Evolutionary conservation across 2,888 invertebrate genomes (phyloP).

Genomic region (Morpho achilles): DNA sequence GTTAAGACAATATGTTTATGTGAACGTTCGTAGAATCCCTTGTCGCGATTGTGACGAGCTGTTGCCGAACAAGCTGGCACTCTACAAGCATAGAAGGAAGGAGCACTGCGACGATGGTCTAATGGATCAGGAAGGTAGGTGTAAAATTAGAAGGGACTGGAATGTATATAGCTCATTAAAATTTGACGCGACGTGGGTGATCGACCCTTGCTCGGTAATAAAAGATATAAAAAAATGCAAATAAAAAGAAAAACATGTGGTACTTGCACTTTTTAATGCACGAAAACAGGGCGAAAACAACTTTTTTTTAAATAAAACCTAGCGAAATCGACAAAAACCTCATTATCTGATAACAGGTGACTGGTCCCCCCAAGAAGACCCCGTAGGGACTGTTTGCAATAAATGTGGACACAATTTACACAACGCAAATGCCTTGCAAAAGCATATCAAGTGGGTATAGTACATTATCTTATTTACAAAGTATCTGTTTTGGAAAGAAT

Average conservation of each 20-base stretch:
- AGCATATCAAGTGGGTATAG: conserved; percentile 45
- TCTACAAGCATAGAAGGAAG: conserved; percentile 66
- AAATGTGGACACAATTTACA: conserved; percentile 44
- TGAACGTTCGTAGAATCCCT: conserved; percentile 46
- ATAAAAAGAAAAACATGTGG: no score
- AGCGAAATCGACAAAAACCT: no score
- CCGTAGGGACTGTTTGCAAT: conserved; percentile 31
- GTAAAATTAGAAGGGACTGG: background rate
- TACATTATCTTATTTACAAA: background rate
- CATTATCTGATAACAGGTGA: background rate
- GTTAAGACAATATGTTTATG: no score
- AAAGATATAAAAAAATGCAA: no score
- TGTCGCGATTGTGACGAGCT: conserved; percentile 66
- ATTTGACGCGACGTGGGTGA: no score
- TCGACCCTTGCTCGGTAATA: no score
- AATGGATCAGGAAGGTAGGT: conserved; percentile 33
- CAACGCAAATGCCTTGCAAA: conserved; percentile 37
- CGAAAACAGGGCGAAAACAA: no score
- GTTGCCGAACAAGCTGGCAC: conserved; percentile 64
- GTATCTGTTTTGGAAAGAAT: background rate
- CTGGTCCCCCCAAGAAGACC: conserved; percentile 27
- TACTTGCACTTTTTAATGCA: no score
- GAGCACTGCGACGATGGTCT: conserved; percentile 51
- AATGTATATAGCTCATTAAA: no score
- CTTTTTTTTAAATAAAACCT: no score